A percentile compares a stretch with the other conserved stretches of the same genome.
These are phyloP conservation scores for Lepidonotus clava DNA, from an alignment of 2,888 invertebrate species.

Conservation along the genomic window DNA sequence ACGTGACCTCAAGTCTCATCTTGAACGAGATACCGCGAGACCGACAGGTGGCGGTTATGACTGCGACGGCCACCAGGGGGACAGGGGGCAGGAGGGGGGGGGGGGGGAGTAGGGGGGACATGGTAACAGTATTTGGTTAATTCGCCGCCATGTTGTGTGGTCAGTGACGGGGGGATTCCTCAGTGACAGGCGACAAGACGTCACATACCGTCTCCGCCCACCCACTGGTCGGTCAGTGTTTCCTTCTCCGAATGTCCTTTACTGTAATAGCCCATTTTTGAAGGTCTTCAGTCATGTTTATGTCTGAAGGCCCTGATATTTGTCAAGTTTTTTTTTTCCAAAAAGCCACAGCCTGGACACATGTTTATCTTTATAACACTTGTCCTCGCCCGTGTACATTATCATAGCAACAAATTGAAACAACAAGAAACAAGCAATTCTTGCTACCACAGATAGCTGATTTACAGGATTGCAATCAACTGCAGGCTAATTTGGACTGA, in stretches of 20 bases:
- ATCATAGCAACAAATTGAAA: no score
- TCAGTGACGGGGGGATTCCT: not conserved
- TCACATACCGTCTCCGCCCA: not conserved
- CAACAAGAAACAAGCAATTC: no score
- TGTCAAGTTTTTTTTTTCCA: not conserved
- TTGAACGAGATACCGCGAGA: not conserved
- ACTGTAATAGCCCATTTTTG: not conserved
- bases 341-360: not conserved
- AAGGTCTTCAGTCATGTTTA: not conserved
- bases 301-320: not conserved
- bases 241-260: not conserved
- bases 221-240: not conserved
- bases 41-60: not conserved
- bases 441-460: not conserved
- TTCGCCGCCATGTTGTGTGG: slow-evolving; percentile 29
- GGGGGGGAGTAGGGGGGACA: not conserved
- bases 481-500: not conserved
- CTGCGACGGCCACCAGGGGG: not conserved
- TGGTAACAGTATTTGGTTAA: slow-evolving; percentile 40
- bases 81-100: not conserved
- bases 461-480: not conserved
- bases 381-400: not conserved
- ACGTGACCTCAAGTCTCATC: no score
- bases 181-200: not conserved
- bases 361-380: not conserved